Percentiles rank a stretch among this genome's conserved stretches.
Conservation (phyloP, 2,797 vertebrate species). For the Holocentrus rufus region DNA sequence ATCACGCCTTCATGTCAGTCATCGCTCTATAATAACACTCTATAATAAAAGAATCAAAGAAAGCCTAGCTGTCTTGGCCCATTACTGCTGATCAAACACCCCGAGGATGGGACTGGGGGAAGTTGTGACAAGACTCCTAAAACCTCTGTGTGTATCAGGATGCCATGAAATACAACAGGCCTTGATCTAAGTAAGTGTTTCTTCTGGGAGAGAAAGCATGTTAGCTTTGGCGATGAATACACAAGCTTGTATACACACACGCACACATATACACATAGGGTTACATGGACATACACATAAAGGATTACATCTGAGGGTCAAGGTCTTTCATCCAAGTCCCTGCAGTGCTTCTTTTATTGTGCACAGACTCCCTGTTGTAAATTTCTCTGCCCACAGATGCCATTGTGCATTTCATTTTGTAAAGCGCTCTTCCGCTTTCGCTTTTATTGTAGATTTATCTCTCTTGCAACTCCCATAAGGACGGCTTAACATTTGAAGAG, state of each 20-base stretch:
- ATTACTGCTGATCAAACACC: conserved; percentile 51
- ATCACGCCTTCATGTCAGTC: conserved; percentile 43
- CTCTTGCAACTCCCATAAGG: no score
- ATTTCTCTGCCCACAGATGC: conserved; percentile 1
- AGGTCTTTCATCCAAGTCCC: conserved; percentile 17
- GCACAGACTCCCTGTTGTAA: neutral
- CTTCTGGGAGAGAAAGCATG: conserved; percentile 22
- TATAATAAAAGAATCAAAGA: conserved; percentile 47
- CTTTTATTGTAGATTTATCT: no score
- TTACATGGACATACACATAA: neutral
- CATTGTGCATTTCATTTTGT: no score
- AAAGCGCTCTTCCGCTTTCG: no score
- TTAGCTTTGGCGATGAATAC: neutral
- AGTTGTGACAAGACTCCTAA: conserved; percentile 30
- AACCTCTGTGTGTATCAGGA: conserved; percentile 14
- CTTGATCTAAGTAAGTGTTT: conserved; percentile 10
- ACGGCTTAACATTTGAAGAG: no score
- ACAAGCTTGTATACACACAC: conserved; percentile 1
- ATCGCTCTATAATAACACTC: conserved; percentile 48
- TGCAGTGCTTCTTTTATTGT: conserved; percentile 10
- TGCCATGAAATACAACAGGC: conserved; percentile 3
- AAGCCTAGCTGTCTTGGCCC: conserved; percentile 18
- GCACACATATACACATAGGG: no score
- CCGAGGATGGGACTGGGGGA: conserved; percentile 14
- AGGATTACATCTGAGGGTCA: neutral